Evolutionary conservation across 2,113 vertebrate genomes (phyloP), one percentile per base, ranked within the genome.

Genomic region (Triplophysa dalaica): DNA sequence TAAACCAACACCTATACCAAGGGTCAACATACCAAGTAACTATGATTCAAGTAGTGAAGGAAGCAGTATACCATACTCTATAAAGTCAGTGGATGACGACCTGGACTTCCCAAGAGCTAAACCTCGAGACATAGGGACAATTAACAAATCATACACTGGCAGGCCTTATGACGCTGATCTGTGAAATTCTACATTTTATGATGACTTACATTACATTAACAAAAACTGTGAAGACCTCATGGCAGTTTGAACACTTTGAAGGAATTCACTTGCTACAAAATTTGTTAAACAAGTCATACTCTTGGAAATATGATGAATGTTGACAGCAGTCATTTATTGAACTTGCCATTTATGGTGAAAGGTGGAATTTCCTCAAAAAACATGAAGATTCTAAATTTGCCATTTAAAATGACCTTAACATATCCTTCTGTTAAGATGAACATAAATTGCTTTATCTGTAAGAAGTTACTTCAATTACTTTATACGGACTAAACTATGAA

Each of bases 101-200:
- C 84, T 88, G 24, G 90, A 92, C 29, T 93, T 92, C 63, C 91
- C 91, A 2, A 67, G 90, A 54, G 87, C 89, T 22, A 92, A 92
- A 86, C 80, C n/a, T 65, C 82, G 82, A 9, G 79, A 4, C 1
- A 89, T 84, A 22, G 84, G 81, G 11, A 65, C 84, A 2, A 81
- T 14, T 5, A 90, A 89, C 83, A 84, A 82, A 19, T 81, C 87
- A 0, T 84, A 87, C 78, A 62, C 9, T 41, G 74, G 80, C 1
- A 89, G 48, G 77, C 90, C 90, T 2, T 91, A 89, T 13, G 93
- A 94, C 14, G 91, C 79, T 0, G 93, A 94, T 70, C 75, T 94
- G 21, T 94, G 82, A 88, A 56, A 78, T 74, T 33, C 2, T 0
- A 8, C 3, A 13, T 4, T 19, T 43, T 43, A 2, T 22, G 9